phyloP scores from a whole-genome alignment of 2,797 vertebrate genomes.

The Cyprinella venusta region DNA sequence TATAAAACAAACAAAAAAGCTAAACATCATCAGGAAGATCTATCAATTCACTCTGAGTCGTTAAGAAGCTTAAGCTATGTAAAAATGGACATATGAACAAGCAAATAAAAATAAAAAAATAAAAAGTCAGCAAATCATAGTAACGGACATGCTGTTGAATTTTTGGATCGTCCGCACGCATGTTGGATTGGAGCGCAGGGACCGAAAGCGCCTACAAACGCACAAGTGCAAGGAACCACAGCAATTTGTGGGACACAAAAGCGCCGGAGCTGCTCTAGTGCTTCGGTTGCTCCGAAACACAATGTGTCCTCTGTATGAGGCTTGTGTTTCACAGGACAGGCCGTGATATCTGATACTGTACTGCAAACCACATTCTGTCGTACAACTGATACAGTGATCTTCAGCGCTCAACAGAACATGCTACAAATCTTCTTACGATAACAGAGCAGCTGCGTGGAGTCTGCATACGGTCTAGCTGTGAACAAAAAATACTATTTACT shows the following conservation, averaged over 20 bases:
- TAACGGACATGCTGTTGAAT: not conserved
- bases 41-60: not conserved
- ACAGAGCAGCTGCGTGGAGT: constrained; percentile 14
- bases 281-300: constrained; percentile 46
- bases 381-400: constrained; percentile 56
- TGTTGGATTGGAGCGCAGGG: not conserved
- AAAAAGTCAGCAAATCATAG: not conserved
- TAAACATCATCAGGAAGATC: not conserved
- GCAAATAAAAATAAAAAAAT: not conserved
- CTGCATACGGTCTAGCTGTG: not conserved
- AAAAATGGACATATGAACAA: not conserved
- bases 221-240: constrained; percentile 38
- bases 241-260: constrained; percentile 52
- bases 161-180: not conserved
- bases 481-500: not conserved
- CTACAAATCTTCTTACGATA: constrained; percentile 44
- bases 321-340: constrained; percentile 45
- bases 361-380: constrained; percentile 56
- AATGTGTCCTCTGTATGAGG: constrained; percentile 57
- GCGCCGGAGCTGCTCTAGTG: constrained; percentile 36
- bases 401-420: constrained; percentile 15
- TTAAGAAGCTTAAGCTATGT: not conserved
- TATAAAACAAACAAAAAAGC: constrained; percentile 35
- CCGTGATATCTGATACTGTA: constrained; percentile 54
- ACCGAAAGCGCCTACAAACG: constrained; percentile 23